Percentiles rank a stretch among this genome's conserved stretches.
phyloP scores from a whole-genome alignment of 2,113 vertebrate genomes.

The Osmerus eperlanus region DNA sequence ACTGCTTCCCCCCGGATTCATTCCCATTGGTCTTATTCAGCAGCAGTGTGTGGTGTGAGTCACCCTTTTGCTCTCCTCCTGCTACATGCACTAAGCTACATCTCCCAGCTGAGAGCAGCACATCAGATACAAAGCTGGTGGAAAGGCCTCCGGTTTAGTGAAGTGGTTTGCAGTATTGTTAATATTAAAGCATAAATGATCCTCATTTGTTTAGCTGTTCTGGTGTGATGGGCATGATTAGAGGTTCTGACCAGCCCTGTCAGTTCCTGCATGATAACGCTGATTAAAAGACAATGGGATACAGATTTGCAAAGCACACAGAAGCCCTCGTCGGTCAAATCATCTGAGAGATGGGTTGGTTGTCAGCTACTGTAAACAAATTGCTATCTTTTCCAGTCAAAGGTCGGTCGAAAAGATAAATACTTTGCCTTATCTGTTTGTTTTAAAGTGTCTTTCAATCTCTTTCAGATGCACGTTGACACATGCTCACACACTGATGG shows the following conservation, averaged over 20 bases:
- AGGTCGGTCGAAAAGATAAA: conserved; percentile 18
- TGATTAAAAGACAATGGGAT: not conserved
- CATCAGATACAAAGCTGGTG: too few relatives aligned
- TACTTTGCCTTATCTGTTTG: not conserved
- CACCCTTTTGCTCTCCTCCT: too few relatives aligned
- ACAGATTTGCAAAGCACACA: conserved; percentile 35
- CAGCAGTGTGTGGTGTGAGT: too few relatives aligned
- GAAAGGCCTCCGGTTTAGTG: too few relatives aligned
- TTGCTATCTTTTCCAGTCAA: conserved; percentile 6
- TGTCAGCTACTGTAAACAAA: not conserved
- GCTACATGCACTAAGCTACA: too few relatives aligned
- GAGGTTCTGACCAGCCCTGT: conserved; percentile 23
- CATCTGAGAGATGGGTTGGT: conserved; percentile 19
- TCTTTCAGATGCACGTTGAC: not conserved
- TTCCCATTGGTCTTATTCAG: too few relatives aligned
- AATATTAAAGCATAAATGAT: too few relatives aligned
- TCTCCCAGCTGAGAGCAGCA: too few relatives aligned
- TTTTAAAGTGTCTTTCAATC: not conserved
- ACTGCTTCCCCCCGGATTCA: too few relatives aligned
- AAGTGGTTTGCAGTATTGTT: too few relatives aligned
- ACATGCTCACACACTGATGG: not conserved
- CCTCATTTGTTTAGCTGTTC: too few relatives aligned
- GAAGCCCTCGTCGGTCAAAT: conserved; percentile 3
- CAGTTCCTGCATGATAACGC: not conserved
- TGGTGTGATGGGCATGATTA: not conserved